Evolutionary conservation across 1,140 invertebrate species (phyloP).

Genomic region (Eciton burchellii): DNA sequence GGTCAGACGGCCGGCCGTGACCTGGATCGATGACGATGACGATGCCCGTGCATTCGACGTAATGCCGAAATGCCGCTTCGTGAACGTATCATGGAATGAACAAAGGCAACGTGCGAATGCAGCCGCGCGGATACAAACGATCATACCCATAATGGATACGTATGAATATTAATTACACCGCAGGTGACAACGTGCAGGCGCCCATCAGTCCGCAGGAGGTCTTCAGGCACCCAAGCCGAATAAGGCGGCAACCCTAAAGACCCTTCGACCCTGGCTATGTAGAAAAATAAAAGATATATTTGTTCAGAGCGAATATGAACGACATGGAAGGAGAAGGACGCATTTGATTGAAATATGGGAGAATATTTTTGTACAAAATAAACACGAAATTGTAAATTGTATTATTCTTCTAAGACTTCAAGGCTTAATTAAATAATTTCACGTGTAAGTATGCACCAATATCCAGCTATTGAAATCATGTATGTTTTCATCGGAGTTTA

Average conservation of each 20-base stretch:
- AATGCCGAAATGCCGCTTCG: constrained; percentile 1
- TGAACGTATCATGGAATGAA: not conserved
- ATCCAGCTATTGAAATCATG: no score
- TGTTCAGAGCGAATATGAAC: not conserved
- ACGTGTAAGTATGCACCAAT: no score
- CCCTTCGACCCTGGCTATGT: constrained; percentile 46
- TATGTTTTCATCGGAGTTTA: no score
- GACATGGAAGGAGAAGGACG: not conserved
- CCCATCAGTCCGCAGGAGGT: constrained; percentile 79
- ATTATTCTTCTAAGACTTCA: not conserved
- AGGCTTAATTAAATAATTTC: not conserved
- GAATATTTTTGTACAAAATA: not conserved
- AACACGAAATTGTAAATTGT: not conserved
- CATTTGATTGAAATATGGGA: not conserved
- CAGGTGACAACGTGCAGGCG: constrained; percentile 83
- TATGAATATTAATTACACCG: constrained; percentile 86
- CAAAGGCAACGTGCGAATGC: not conserved
- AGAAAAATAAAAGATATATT: not conserved
- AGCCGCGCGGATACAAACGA: constrained; percentile 7
- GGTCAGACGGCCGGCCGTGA: constrained; percentile 10
- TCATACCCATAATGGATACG: constrained; percentile 69
- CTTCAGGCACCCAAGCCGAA: constrained; percentile 65
- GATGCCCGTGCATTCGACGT: not conserved
- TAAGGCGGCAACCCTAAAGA: constrained; percentile 64
- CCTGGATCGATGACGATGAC: constrained; percentile 41